Evolutionary conservation across 2,113 vertebrate species (phyloP).

Genomic region (Chionomys nivalis): DNA sequence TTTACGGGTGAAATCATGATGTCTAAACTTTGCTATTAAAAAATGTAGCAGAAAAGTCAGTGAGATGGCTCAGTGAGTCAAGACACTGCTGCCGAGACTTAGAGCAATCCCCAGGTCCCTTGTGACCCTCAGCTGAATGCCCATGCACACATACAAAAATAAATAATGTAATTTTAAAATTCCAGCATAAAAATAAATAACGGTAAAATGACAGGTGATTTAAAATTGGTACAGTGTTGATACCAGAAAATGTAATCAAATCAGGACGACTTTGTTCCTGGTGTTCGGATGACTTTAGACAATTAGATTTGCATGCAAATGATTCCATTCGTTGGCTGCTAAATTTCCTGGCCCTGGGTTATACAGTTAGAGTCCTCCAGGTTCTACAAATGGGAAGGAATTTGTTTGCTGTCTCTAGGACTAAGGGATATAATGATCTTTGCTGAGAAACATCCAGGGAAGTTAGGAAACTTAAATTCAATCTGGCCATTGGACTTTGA

Average conservation of each 20-base stretch:
- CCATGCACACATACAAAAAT: neutral
- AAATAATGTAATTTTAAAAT: neutral
- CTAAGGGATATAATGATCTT: neutral
- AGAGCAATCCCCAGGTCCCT: neutral
- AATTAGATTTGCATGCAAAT: conserved; percentile 48
- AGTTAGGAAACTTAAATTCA: conserved; percentile 37
- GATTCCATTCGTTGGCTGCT: neutral
- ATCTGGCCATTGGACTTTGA: neutral
- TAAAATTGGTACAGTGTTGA: neutral
- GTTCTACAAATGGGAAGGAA: conserved; percentile 38
- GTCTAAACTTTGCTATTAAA: neutral
- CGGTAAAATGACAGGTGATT: neutral
- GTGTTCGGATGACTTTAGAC: neutral
- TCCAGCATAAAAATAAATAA: neutral
- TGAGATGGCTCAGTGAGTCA: neutral
- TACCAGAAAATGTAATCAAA: neutral
- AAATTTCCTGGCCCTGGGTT: conserved; percentile 4
- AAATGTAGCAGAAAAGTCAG: neutral
- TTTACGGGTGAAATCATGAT: neutral
- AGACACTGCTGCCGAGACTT: neutral
- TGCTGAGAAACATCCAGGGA: conserved; percentile 59
- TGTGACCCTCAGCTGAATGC: neutral
- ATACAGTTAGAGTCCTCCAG: neutral
- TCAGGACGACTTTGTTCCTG: neutral
- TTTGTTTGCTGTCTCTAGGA: conserved; percentile 41